Base-by-base conservation (phyloP, 2,888 invertebrate genomes). In the Nemapogon koenigi region DNA sequence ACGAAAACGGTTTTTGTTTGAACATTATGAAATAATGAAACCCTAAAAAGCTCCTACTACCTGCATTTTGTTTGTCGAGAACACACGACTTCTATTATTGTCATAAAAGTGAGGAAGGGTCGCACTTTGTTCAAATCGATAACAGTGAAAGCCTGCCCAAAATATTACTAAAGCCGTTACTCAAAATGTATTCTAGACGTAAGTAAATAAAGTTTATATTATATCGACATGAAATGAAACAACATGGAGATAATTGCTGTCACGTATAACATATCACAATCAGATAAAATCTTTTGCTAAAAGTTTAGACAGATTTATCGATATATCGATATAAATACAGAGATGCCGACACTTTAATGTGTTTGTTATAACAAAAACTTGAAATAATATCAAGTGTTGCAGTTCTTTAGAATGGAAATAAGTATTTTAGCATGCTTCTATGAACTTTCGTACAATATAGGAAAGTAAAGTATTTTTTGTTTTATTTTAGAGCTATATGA, bases 351-450 rank as follows among this genome's bases (percentile, higher is more conserved):
- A 26, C 29, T 16, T 30, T 41, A 41, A 38, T 16, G 41, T 35
- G 37, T 40, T 26, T 26, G 30, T 11, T 36, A 11, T 26, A 11
- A 37, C 46, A 50, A 51, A 40, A 45, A 48, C 50, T 55, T 57
- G 53, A 57, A 62, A 63, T 57, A 57, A n/a, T 62, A 69, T 69
- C 64, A 49, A 60, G 60, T 64, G 60, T 62, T 55, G 57, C 52
- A 29, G 30, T 38, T 14, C 38, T 14, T 16, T 17, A 19, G 18
- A 19, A 19, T 19, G 17, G 17, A 16, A 17, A 16, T 31, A n/a
- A 2, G 10, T n/a, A 11, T 25, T 25, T 3, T 25, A 11, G 10
- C 25, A 25, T n/a, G 10, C 25, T n/a, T n/a, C 7, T 4, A n/a
- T 3, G 16, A 35, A 25, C 27, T 35, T 35, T 35, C 35, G 27